phyloP scores from a whole-genome alignment of 2,797 vertebrate species.

The Rhadinocentrus ornatus region DNA sequence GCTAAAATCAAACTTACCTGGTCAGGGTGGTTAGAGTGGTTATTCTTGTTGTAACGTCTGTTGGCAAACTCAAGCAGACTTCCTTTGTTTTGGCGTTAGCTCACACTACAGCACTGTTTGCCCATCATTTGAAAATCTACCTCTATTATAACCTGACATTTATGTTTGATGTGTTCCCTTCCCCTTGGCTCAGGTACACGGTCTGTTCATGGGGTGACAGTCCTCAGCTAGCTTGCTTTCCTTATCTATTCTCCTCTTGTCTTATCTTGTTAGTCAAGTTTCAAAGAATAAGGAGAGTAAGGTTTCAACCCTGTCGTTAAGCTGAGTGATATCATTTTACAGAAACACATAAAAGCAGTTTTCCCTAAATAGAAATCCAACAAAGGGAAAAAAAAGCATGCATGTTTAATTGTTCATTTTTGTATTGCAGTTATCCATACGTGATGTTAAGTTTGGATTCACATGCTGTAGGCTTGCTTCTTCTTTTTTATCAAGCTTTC shows the following conservation, averaged over 20 bases:
- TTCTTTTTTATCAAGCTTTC: not conserved
- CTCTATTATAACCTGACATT: conserved; percentile 38
- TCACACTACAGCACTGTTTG: conserved; percentile 52
- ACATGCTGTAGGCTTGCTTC: not conserved
- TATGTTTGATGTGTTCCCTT: conserved; percentile 56
- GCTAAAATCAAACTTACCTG: conserved; percentile 42
- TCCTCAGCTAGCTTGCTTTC: conserved; percentile 32
- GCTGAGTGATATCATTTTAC: conserved; percentile 65
- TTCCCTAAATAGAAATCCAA: conserved; percentile 51
- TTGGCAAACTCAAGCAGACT: conserved; percentile 41
- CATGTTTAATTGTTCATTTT: conserved; percentile 29
- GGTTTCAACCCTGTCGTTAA: conserved; percentile 61
- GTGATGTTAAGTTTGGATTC: conserved; percentile 6
- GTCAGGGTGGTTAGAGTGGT: conserved; percentile 68
- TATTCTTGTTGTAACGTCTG: conserved; percentile 48
- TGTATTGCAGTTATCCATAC: conserved; percentile 30
- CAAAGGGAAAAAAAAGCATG: conserved; percentile 3
- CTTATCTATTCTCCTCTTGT: conserved; percentile 49
- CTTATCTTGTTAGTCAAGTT: conserved; percentile 63
- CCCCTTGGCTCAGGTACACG: conserved; percentile 42
- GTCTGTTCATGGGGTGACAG: conserved; percentile 50
- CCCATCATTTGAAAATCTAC: conserved; percentile 41
- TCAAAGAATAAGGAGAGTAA: conserved; percentile 48
- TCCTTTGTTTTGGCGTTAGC: conserved; percentile 54
- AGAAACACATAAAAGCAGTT: conserved; percentile 47